Evolutionary conservation across 1,140 invertebrate species (phyloP).

Genomic region (Drosophila dunni): DNA sequence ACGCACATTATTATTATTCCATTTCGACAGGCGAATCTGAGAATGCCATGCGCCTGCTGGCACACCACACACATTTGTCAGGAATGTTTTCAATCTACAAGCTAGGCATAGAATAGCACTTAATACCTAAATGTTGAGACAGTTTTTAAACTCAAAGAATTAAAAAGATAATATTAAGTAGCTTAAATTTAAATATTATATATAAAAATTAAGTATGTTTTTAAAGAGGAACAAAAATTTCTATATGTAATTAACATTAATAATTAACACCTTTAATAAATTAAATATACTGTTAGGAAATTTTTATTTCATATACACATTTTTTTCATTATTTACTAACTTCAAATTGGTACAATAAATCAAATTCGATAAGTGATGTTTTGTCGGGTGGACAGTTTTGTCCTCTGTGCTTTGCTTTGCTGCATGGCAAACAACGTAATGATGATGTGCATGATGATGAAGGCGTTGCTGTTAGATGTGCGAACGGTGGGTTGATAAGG

Average conservation of each 20-base stretch:
- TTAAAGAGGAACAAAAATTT: too few relatives aligned
- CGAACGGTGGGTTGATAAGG: conserved; percentile 8
- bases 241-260: too few relatives aligned
- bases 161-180: too few relatives aligned
- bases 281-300: background rate
- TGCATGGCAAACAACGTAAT: conserved; percentile 57
- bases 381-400: conserved; percentile 46
- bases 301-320: background rate
- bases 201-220: too few relatives aligned
- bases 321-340: background rate
- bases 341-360: background rate
- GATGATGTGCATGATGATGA: conserved; percentile 55
- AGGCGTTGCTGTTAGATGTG: conserved; percentile 65
- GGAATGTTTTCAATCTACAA: background rate
- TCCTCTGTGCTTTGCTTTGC: conserved; percentile 21
- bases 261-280: background rate
- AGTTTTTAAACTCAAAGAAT: too few relatives aligned
- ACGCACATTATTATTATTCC: conserved; percentile 84
- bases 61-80: conserved; percentile 55
- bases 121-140: too few relatives aligned
- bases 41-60: conserved; percentile 39
- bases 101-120: too few relatives aligned
- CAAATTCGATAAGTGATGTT: background rate
- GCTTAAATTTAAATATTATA: too few relatives aligned
- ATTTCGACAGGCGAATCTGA: conserved; percentile 74